Conservation (phyloP, 2,797 vertebrate species). For the Phoxinus dragarum region DNA sequence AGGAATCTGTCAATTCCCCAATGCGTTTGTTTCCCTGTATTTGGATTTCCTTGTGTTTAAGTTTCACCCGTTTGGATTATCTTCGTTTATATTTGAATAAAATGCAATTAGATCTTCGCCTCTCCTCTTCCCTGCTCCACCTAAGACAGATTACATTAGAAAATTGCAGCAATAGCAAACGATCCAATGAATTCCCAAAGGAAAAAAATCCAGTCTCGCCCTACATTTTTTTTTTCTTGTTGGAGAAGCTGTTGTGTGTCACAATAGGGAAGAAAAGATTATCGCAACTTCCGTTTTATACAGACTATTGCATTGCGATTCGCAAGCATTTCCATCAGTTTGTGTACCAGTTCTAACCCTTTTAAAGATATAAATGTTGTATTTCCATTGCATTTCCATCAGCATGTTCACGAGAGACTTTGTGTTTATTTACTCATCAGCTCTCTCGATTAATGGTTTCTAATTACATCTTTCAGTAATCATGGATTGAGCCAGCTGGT, state of each 20-base stretch:
- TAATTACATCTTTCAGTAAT: neutral
- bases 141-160: neutral
- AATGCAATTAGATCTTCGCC: too few relatives aligned
- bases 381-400: neutral
- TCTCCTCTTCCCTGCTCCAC: too few relatives aligned
- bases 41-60: too few relatives aligned
- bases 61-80: too few relatives aligned
- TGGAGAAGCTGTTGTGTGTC: neutral
- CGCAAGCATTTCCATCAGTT: neutral
- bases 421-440: neutral
- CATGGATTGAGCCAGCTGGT: neutral
- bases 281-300: too few relatives aligned
- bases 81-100: too few relatives aligned
- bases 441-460: neutral
- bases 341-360: neutral
- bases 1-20: too few relatives aligned
- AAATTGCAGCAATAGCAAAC: neutral
- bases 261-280: neutral
- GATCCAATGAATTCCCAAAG: neutral
- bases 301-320: neutral
- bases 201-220: neutral
- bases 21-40: too few relatives aligned
- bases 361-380: neutral
- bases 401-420: neutral
- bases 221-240: neutral